phyloP scores from a whole-genome alignment of 2,113 vertebrate genomes.

The Saccopteryx bilineata region DNA sequence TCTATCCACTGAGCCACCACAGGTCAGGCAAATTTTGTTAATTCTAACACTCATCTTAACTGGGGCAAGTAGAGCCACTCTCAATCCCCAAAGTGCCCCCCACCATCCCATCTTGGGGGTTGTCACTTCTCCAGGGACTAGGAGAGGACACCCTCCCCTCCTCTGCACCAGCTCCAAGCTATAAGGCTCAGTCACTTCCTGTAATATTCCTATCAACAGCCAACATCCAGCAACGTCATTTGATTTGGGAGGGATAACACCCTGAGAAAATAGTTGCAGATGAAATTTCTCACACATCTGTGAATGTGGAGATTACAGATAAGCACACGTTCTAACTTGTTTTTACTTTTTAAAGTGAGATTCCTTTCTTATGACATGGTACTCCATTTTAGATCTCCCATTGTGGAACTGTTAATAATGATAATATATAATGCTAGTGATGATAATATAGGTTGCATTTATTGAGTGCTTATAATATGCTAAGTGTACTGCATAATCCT shows the following conservation, averaged over 20 bases:
- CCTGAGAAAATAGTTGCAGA: constrained; percentile 77
- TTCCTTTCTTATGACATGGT: constrained; percentile 38
- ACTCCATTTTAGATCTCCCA: neutral
- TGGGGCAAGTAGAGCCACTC: neutral
- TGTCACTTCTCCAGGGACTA: neutral
- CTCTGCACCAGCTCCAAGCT: neutral
- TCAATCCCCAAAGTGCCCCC: neutral
- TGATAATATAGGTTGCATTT: neutral
- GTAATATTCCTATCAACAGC: neutral
- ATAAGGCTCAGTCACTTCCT: neutral
- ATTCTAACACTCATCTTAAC: neutral
- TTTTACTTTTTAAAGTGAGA: constrained; percentile 80
- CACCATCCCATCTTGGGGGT: neutral
- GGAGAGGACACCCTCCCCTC: neutral
- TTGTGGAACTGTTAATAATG: constrained; percentile 5
- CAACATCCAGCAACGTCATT: constrained; percentile 1
- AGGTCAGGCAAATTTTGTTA: no score
- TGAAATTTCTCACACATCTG: constrained; percentile 81
- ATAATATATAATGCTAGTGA: neutral
- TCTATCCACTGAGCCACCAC: no score
- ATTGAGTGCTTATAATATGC: neutral
- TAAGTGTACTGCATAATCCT: constrained; percentile 50
- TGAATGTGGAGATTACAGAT: constrained; percentile 78
- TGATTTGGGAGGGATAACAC: constrained; percentile 73
- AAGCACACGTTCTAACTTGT: constrained; percentile 74